A percentile compares a stretch with the other conserved stretches of the same genome.
Conservation (phyloP, 2,888 invertebrate genomes). For the Sinodicranocentrus sp. region DNA sequence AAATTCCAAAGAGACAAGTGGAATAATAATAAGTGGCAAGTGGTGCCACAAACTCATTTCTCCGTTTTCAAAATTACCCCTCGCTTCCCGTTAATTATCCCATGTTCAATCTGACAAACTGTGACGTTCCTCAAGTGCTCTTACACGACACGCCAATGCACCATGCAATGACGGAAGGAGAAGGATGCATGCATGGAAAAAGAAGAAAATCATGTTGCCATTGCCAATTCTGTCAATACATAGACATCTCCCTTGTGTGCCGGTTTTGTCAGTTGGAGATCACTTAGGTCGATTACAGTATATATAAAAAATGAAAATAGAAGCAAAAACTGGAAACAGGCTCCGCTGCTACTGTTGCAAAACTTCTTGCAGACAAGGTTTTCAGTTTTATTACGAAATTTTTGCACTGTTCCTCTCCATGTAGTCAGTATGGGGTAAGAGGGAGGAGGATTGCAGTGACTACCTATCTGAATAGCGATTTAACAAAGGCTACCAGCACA, state of each 20-base stretch:
- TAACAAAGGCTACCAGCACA: no score
- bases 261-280: slow-evolving; percentile 46
- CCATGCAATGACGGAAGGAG: slow-evolving; percentile 3
- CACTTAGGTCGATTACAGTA: slow-evolving; percentile 43
- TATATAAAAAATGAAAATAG: slow-evolving; percentile 48
- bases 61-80: no score
- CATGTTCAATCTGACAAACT: background rate
- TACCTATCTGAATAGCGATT: no score
- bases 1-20: background rate
- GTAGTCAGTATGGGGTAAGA: no score
- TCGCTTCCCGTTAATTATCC: background rate
- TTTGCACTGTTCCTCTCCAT: no score
- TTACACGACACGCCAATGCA: slow-evolving; percentile 25
- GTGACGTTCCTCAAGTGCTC: background rate
- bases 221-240: background rate
- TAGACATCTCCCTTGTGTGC: background rate
- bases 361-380: no score
- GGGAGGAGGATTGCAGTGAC: no score
- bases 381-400: background rate
- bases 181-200: slow-evolving; percentile 1
- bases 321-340: slow-evolving; percentile 53
- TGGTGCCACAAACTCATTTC: no score
- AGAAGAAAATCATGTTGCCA: background rate
- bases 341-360: background rate
- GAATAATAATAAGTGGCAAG: background rate